Percentiles rank a stretch among this genome's conserved stretches.
Conservation (phyloP, 2,888 invertebrate species). For the Linnaemya tessellans region DNA sequence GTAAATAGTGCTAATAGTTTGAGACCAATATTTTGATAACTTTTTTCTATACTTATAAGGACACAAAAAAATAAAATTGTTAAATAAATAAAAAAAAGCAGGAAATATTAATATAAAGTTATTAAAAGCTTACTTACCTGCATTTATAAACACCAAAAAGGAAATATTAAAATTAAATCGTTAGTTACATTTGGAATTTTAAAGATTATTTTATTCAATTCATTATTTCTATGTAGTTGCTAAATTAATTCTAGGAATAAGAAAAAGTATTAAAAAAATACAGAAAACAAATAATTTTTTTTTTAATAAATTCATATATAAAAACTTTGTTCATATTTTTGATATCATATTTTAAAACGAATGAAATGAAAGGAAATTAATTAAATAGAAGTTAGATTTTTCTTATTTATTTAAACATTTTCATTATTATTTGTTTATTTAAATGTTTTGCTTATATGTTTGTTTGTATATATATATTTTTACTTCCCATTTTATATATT, state of each 20-base stretch:
- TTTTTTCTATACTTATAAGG: too few species aligned
- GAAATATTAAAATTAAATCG: not conserved
- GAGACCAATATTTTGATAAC: too few species aligned
- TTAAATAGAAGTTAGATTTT: slow-evolving; percentile 54
- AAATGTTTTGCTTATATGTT: slow-evolving; percentile 16
- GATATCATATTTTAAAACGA: not conserved
- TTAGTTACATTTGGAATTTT: slow-evolving; percentile 36
- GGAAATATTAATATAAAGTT: not conserved
- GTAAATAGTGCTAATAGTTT: too few species aligned
- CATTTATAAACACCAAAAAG: not conserved
- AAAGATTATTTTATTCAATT: slow-evolving; percentile 64
- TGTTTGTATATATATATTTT: not conserved
- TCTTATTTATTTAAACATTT: slow-evolving; percentile 11
- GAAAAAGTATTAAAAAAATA: not conserved
- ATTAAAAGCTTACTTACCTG: not conserved
- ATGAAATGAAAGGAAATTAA: slow-evolving; percentile 24
- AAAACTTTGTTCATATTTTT: slow-evolving; percentile 26
- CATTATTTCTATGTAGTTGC: slow-evolving; percentile 50
- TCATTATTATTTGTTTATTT: slow-evolving; percentile 37
- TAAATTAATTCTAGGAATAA: slow-evolving; percentile 54
- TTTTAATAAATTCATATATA: slow-evolving; percentile 50
- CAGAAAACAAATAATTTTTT: slow-evolving; percentile 11
- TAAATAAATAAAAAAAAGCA: not conserved
- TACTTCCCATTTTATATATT: too few species aligned
- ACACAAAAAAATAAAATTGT: too few species aligned